Base-by-base conservation (phyloP, 2,797 vertebrate genomes). In the Arrhamphus sclerolepis region DNA sequence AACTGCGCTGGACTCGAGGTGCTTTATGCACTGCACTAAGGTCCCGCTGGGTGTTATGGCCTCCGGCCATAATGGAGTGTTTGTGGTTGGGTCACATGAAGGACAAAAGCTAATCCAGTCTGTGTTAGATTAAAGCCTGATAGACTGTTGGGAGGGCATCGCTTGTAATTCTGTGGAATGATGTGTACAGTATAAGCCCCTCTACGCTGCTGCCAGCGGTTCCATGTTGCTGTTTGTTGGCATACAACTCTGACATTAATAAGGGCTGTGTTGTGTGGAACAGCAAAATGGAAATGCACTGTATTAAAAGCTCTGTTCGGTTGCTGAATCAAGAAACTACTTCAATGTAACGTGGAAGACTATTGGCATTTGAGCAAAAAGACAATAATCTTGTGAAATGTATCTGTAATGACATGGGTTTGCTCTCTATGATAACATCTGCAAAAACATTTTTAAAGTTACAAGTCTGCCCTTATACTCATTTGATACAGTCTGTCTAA, bases 71-170 rank as follows among this genome's bases (percentile, higher is more conserved):
- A 83, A 85, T 87, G 78, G 73, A 75, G 42, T 77, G 60, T 80
- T 83, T 76, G 78, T 63, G 72, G 48, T 81, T 28, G 53, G 86
- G 87, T 86, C 78, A 77, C 22, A 51, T 80, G 80, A 89, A 90
- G 84, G 87, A 85, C 87, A 80, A 74, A 82, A 48, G 70, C 80
- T 70, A 72, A 85, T 84, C 65, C 65, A 69, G 67, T 66, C 48
- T 62, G 54, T 59, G 61, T 81, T 80, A 58, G 78, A 85, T 83
- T 75, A 75, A 72, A 80, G 79, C 39, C 56, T 65, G 82, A 82
- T 63, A 47, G 59, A 73, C 55, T 66, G 48, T 54, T 29, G 26
- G 63, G 54, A 71, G 34, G 70, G 67, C 56, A 40, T 44, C 43
- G 46, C 62, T 70, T 82, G 54, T 58, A 68, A 66, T 66, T 61